A percentile compares a stretch with the other conserved stretches of the same genome.
These are phyloP conservation scores for Drosophila bocqueti DNA, from an alignment of 1,140 invertebrate genomes.

Conservation along the genomic window DNA sequence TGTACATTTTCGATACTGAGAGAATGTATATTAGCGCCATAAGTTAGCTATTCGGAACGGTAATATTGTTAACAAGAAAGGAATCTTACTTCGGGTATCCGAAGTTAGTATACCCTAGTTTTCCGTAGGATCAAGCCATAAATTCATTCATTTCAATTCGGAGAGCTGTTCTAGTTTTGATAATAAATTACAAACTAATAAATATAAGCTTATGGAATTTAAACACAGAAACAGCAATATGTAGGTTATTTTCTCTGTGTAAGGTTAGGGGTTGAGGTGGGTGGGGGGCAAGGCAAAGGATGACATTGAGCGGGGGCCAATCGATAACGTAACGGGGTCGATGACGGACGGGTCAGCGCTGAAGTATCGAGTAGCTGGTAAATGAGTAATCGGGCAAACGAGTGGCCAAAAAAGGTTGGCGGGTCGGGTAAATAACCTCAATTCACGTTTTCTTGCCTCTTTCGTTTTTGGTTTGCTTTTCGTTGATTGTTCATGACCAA, in stretches of 20 bases:
- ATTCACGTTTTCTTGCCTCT: slow-evolving; percentile 38
- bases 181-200: too few species aligned
- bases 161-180: too few species aligned
- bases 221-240: not conserved
- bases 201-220: not conserved
- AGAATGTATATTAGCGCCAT: not conserved
- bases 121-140: too few species aligned
- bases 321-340: slow-evolving; percentile 56
- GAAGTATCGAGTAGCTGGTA: slow-evolving; percentile 16
- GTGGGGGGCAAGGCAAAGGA: not conserved
- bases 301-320: slow-evolving; percentile 54
- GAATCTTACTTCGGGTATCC: too few species aligned
- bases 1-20: not conserved
- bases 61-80: not conserved
- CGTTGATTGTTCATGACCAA: slow-evolving; percentile 21
- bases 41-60: not conserved
- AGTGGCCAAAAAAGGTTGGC: slow-evolving; percentile 28
- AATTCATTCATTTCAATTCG: too few species aligned
- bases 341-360: slow-evolving; percentile 33
- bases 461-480: slow-evolving; percentile 19
- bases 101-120: too few species aligned
- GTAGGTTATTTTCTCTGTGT: not conserved
- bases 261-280: not conserved
- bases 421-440: slow-evolving; percentile 46
- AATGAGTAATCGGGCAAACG: slow-evolving; percentile 13